Evolutionary conservation across 1,140 invertebrate species (phyloP).

Genomic region (Caligus rogercresseyi): DNA sequence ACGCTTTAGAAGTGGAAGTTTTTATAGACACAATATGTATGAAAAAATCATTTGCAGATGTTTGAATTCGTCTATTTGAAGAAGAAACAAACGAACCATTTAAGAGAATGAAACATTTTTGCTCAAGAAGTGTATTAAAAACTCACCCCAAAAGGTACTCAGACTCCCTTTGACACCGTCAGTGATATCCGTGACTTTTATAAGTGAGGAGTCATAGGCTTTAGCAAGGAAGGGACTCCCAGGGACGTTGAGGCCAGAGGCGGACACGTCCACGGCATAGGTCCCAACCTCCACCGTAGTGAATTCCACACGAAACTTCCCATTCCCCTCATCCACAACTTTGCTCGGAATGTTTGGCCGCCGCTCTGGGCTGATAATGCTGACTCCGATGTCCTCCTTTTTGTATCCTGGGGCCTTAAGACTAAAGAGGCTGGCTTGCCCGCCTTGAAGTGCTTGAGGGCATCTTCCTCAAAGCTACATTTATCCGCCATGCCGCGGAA

Average conservation of each 20-base stretch:
- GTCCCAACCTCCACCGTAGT: conserved; percentile 75
- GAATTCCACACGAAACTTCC: conserved; percentile 35
- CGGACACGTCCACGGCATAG: conserved; percentile 67
- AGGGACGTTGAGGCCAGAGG: conserved; percentile 42
- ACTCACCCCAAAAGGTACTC: conserved; percentile 59
- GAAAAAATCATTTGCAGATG: too few species aligned
- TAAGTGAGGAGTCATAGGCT: conserved; percentile 76
- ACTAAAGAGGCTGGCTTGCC: conserved; percentile 14
- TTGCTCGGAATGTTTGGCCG: conserved; percentile 14
- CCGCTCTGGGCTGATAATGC: conserved; percentile 20
- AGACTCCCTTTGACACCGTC: conserved; percentile 74
- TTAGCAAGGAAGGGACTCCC: conserved; percentile 71
- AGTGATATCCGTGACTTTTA: conserved; percentile 70
- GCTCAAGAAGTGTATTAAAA: too few species aligned
- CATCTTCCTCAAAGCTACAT: conserved; percentile 14
- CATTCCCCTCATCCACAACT: conserved; percentile 15
- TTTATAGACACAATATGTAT: too few species aligned
- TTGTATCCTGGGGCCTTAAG: conserved; percentile 11
- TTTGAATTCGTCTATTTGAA: too few species aligned
- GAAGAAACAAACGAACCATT: too few species aligned
- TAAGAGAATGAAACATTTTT: too few species aligned
- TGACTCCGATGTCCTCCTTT: conserved; percentile 17
- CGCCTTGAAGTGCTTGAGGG: conserved; percentile 16
- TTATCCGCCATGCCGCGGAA: conserved; percentile 16
- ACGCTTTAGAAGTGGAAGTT: too few species aligned